Conservation (phyloP, 2,797 vertebrate species). For the Chloroceryle amazona region DNA sequence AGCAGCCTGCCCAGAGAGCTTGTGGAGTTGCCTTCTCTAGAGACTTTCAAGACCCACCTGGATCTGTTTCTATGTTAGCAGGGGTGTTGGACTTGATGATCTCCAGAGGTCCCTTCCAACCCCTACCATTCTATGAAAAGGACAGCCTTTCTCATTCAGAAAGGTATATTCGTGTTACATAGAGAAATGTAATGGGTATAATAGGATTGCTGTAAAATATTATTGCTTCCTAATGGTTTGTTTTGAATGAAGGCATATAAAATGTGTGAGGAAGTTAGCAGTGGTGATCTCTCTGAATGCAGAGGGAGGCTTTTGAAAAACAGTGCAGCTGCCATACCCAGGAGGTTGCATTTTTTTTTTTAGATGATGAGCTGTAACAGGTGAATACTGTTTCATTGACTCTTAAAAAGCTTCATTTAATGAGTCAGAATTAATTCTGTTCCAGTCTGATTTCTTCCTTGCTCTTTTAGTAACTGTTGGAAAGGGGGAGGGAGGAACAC, state of each 20-base stretch:
- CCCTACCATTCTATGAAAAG: background rate
- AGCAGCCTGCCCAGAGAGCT: too few relatives aligned
- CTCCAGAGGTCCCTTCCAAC: too few relatives aligned
- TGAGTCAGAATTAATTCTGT: background rate
- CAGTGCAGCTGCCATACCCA: background rate
- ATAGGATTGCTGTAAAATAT: background rate
- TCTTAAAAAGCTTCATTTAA: background rate
- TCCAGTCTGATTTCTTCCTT: background rate
- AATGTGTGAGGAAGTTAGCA: background rate
- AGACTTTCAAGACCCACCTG: too few relatives aligned
- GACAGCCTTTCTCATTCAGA: background rate
- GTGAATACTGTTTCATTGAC: background rate
- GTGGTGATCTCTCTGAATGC: background rate
- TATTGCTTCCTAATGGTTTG: background rate
- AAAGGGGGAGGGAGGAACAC: background rate
- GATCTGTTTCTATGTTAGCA: too few relatives aligned
- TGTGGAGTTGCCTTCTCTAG: too few relatives aligned
- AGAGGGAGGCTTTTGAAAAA: background rate
- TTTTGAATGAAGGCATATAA: background rate
- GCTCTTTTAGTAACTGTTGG: background rate
- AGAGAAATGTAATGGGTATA: background rate
- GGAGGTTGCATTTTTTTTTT: background rate
- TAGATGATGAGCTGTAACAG: background rate
- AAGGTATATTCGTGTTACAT: background rate
- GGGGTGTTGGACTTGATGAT: too few relatives aligned